Evolutionary conservation across 1,140 invertebrate species (phyloP).

Genomic region (Lepeophtheirus salmonis): DNA sequence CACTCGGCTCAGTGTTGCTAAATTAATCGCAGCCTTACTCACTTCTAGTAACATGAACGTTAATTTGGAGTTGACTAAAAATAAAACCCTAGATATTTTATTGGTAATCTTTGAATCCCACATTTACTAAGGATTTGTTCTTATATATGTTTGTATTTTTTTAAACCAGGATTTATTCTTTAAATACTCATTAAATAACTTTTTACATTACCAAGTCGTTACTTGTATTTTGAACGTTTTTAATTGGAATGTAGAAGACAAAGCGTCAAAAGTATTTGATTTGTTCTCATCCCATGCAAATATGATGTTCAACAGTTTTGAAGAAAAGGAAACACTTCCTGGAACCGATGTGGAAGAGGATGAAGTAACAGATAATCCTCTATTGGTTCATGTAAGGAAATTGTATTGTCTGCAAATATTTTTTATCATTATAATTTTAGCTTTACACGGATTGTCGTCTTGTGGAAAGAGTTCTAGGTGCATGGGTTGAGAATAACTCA

Average conservation of each 20-base stretch:
- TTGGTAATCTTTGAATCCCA: constrained; percentile 32
- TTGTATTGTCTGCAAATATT: constrained; percentile 35
- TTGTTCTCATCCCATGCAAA: not conserved
- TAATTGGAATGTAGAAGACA: constrained; percentile 22
- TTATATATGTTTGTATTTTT: constrained; percentile 19
- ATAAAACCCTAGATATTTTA: constrained; percentile 40
- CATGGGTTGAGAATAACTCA: constrained; percentile 40
- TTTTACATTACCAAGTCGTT: constrained; percentile 64
- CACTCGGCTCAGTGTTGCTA: constrained; percentile 45
- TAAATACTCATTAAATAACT: constrained; percentile 65
- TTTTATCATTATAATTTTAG: constrained; percentile 32
- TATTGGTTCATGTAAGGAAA: constrained; percentile 30
- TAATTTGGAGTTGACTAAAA: constrained; percentile 31
- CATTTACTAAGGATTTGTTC: not conserved
- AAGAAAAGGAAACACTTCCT: constrained; percentile 11
- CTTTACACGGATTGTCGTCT: constrained; percentile 44
- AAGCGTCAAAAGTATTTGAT: not conserved
- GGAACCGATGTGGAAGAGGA: not conserved
- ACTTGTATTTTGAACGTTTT: constrained; percentile 48
- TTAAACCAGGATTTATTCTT: constrained; percentile 58
- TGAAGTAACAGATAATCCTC: constrained; percentile 23
- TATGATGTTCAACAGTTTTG: constrained; percentile 24
- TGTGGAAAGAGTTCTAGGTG: constrained; percentile 42
- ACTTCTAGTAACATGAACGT: constrained; percentile 42
- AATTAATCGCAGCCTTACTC: constrained; percentile 46